Conservation (phyloP, 2,888 invertebrate genomes). For the Ceriagrion tenellum region DNA sequence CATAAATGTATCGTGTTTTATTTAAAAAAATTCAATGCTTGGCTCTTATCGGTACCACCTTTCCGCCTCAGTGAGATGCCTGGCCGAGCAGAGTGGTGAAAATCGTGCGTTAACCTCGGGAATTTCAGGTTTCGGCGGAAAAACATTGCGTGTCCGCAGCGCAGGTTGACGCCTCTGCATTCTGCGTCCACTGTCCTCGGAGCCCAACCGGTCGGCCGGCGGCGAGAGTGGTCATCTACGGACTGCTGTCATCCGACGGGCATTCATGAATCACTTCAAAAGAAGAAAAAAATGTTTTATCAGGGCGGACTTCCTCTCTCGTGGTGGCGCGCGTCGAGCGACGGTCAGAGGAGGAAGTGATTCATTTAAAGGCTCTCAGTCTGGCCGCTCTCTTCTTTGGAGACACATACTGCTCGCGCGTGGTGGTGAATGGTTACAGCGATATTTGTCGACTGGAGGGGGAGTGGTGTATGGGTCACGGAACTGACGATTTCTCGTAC, state of each 20-base stretch:
- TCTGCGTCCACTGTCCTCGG: not conserved
- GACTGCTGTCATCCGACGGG: not conserved
- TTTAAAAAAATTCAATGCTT: too few species aligned
- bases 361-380: not conserved
- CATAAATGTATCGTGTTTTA: too few species aligned
- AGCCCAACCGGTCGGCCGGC: not conserved
- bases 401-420: not conserved
- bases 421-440: not conserved
- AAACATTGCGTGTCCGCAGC: not conserved
- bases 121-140: not conserved
- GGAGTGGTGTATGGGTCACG: not conserved
- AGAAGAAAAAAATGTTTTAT: not conserved
- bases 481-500: not conserved
- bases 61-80: not conserved
- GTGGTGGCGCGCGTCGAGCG: not conserved
- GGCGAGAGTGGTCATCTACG: not conserved
- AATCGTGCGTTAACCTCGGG: not conserved
- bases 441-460: not conserved
- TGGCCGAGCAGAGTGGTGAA: not conserved
- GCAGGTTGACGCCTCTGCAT: not conserved
- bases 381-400: not conserved
- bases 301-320: not conserved
- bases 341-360: not conserved
- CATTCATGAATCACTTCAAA: slow-evolving; percentile 22
- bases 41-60: too few species aligned